phyloP scores from a whole-genome alignment of 2,797 vertebrate genomes.

The Phylloscopus collybita region DNA sequence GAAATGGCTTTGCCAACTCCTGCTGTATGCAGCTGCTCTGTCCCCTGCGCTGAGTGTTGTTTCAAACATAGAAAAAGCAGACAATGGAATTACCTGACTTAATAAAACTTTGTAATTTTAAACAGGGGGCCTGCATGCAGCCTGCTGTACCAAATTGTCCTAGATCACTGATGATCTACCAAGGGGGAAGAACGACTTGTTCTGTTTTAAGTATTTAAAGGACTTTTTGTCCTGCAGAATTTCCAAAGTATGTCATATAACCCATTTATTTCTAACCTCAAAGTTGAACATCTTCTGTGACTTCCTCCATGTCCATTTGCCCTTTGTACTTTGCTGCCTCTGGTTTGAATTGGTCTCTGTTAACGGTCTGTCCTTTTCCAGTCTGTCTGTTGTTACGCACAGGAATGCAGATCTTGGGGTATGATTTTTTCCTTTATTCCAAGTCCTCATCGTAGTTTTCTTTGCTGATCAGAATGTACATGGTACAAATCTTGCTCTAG shows the following conservation, averaged over 20 bases:
- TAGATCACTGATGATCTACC: conserved; percentile 7
- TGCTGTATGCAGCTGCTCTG: not conserved
- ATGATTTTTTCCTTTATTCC: not conserved
- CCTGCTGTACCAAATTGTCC: not conserved
- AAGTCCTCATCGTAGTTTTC: not conserved
- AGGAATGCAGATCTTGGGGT: not conserved
- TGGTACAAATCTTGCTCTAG: not conserved
- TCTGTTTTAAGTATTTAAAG: conserved; percentile 43
- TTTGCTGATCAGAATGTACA: not conserved
- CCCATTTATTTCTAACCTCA: conserved; percentile 20
- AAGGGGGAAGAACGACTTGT: not conserved
- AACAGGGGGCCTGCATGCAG: not conserved
- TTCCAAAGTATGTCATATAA: conserved; percentile 37
- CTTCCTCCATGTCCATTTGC: conserved; percentile 18
- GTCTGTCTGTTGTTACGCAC: not conserved
- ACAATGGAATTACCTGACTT: not conserved
- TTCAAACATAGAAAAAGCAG: not conserved
- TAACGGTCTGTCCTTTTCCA: not conserved
- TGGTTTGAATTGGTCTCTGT: not conserved
- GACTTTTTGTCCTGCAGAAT: conserved; percentile 13
- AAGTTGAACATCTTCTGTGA: not conserved
- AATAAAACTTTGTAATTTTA: not conserved
- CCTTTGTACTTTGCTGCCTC: not conserved
- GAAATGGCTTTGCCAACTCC: not conserved
- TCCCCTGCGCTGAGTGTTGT: not conserved